Percentiles rank a stretch among this genome's conserved stretches.
Conservation (phyloP, 2,113 vertebrate species). For the Meles meles region DNA sequence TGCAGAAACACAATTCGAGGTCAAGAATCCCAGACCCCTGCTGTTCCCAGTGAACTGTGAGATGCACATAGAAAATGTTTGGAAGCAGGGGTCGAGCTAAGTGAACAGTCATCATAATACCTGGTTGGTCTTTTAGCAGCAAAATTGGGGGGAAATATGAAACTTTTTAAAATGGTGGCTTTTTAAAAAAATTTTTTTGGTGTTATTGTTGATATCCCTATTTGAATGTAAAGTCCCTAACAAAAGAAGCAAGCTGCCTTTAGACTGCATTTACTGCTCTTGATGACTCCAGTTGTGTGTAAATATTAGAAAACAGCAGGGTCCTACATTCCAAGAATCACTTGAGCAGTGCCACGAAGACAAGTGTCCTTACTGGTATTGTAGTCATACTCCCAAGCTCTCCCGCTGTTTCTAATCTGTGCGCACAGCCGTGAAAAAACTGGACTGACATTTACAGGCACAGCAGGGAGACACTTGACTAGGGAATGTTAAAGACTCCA, state of each 20-base stretch:
- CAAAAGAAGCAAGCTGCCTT: conserved; percentile 82
- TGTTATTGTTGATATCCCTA: conserved; percentile 72
- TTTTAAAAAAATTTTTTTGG: neutral
- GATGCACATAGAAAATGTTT: neutral
- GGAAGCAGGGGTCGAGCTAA: neutral
- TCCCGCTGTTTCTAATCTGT: conserved; percentile 99
- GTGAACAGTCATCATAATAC: neutral
- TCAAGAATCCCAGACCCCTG: neutral
- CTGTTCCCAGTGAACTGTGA: neutral
- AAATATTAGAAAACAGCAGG: conserved; percentile 99
- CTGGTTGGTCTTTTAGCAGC: conserved; percentile 34
- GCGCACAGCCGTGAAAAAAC: conserved; percentile 96
- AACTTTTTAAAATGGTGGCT: neutral
- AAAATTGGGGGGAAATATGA: neutral
- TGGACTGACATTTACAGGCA: conserved; percentile 99
- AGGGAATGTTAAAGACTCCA: conserved; percentile 94
- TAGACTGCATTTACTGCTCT: conserved; percentile 86
- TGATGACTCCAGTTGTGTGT: conserved; percentile 96
- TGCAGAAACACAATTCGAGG: neutral
- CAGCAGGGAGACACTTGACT: conserved; percentile 94
- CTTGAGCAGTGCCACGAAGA: conserved; percentile 92
- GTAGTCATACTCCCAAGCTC: conserved; percentile 90
- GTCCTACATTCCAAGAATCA: conserved; percentile 93
- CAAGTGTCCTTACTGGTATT: conserved; percentile 94
- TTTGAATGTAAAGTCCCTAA: conserved; percentile 81